These are phyloP conservation scores for Drosophila anceps DNA, from an alignment of 2,888 invertebrate species.

Conservation along the genomic window DNA sequence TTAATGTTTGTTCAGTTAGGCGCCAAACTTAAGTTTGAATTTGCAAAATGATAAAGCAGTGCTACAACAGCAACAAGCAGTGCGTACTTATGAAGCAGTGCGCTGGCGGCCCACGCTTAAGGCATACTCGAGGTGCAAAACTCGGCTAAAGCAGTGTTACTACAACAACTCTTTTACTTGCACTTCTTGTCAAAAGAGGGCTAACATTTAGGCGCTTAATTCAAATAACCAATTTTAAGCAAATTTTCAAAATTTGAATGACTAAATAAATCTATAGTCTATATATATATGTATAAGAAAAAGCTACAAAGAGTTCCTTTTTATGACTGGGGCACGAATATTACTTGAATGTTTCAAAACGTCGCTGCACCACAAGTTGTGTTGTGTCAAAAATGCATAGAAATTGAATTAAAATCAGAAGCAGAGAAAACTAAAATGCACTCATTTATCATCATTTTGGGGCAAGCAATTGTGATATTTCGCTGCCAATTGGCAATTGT, in stretches of 20 bases:
- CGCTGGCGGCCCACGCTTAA: background rate
- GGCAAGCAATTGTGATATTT: slow-evolving; percentile 58
- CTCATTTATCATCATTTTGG: slow-evolving; percentile 67
- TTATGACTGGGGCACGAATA: slow-evolving; percentile 4
- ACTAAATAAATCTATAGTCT: background rate
- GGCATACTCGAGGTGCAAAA: background rate
- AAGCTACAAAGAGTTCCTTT: too few relatives aligned
- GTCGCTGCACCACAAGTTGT: background rate
- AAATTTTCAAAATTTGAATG: background rate
- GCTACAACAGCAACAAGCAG: background rate
- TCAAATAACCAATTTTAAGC: background rate
- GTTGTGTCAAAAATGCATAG: slow-evolving; percentile 9
- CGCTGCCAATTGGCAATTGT: slow-evolving; percentile 63
- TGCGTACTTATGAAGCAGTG: background rate
- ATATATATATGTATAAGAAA: background rate
- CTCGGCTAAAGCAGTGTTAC: background rate
- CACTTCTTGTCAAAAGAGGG: background rate
- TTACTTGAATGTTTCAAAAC: background rate
- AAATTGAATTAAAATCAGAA: slow-evolving; percentile 39
- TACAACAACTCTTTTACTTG: background rate
- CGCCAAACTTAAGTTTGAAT: background rate
- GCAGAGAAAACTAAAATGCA: slow-evolving; percentile 43
- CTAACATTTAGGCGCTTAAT: background rate
- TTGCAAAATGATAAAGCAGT: background rate
- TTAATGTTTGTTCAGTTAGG: too few relatives aligned